These are phyloP conservation scores for Pseudolycoriella hygida DNA, from an alignment of 2,888 invertebrate species.

Conservation along the genomic window DNA sequence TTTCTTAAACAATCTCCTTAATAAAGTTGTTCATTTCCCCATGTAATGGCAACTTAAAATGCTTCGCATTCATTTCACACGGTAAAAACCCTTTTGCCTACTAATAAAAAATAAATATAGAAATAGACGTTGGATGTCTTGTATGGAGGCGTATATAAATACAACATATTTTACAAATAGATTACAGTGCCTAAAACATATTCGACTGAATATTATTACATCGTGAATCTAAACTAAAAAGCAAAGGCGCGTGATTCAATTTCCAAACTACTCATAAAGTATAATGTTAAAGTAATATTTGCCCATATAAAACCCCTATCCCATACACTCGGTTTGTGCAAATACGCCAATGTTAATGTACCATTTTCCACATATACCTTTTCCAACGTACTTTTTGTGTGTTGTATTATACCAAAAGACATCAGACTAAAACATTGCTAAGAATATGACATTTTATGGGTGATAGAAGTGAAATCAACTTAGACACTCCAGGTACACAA, in stretches of 20 bases:
- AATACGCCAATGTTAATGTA: neutral
- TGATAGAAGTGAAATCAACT: conserved; percentile 9
- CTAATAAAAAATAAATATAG: too few relatives aligned
- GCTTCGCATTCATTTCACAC: too few relatives aligned
- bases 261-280: conserved; percentile 8
- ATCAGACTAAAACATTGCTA: conserved; percentile 5
- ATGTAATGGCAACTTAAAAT: too few relatives aligned
- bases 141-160: too few relatives aligned
- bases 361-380: neutral
- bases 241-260: conserved; percentile 8
- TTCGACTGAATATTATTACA: too few relatives aligned
- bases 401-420: conserved; percentile 2
- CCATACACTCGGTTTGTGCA: neutral
- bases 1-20: too few relatives aligned
- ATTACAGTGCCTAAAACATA: too few relatives aligned
- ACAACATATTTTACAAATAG: too few relatives aligned
- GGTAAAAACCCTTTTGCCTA: too few relatives aligned
- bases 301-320: neutral
- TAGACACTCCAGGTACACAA: conserved; percentile 8
- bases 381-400: neutral
- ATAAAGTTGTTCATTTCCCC: too few relatives aligned
- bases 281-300: conserved; percentile 6
- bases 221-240: neutral
- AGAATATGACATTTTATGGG: conserved; percentile 9
- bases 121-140: too few relatives aligned